Percentiles rank a stretch among this genome's conserved stretches.
phyloP scores from a whole-genome alignment of 2,797 vertebrate genomes.

The Sciurus vulgaris region DNA sequence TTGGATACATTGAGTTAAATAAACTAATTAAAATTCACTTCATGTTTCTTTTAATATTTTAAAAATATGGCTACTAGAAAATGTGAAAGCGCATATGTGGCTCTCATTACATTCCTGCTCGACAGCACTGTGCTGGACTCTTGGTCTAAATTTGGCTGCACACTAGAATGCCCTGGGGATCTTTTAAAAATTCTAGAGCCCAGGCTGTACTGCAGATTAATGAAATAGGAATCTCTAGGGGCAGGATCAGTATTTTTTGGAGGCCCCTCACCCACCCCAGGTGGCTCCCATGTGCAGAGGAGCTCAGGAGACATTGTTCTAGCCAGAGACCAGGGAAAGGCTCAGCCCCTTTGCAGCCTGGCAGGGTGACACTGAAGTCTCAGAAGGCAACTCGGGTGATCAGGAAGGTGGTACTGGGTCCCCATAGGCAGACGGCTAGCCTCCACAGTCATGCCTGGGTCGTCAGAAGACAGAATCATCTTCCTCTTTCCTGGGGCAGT shows the following conservation, averaged over 20 bases:
- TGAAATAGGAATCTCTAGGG: not conserved
- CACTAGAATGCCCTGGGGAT: not conserved
- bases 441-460: not conserved
- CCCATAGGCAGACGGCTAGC: not conserved
- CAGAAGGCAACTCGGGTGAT: rapidly evolving
- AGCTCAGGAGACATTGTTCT: not conserved
- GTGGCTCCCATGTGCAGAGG: rapidly evolving
- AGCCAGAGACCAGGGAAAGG: not conserved
- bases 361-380: not conserved
- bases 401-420: rapidly evolving
- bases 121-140: not conserved
- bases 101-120: not conserved
- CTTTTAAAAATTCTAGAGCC: not conserved
- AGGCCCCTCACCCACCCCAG: not conserved
- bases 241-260: not conserved
- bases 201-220: not conserved
- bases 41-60: conserved; percentile 8
- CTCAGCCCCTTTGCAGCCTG: no score
- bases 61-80: not conserved
- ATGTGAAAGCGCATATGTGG: not conserved
- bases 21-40: conserved; percentile 28
- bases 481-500: not conserved
- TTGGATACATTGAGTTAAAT: not conserved
- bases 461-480: not conserved
- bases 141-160: not conserved